Percentiles rank a stretch among this genome's conserved stretches.
Conservation (phyloP, 2,888 invertebrate species). For the Micoletzkya japonica region DNA sequence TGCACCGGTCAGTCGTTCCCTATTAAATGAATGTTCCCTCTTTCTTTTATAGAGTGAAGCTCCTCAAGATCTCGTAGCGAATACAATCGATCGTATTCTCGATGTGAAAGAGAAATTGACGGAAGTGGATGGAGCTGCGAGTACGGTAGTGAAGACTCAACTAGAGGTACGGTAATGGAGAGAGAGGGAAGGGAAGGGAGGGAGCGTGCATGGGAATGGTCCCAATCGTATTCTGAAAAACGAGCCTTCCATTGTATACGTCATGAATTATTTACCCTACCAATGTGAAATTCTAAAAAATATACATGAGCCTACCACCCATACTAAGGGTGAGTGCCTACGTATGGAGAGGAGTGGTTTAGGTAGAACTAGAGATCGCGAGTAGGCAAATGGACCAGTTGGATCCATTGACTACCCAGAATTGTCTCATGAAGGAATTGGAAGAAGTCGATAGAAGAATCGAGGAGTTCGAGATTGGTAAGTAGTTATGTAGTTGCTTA, state of each 20-base stretch:
- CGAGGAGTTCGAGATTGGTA: slow-evolving; percentile 24
- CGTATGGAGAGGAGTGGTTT: neutral
- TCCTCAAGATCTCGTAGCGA: slow-evolving; percentile 55
- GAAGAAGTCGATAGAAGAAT: slow-evolving; percentile 25
- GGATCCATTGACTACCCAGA: slow-evolving; percentile 56
- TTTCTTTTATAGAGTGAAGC: slow-evolving; percentile 29
- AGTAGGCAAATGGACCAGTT: slow-evolving; percentile 53
- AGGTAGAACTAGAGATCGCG: slow-evolving; percentile 54
- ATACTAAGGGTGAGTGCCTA: neutral
- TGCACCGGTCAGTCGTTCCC: neutral
- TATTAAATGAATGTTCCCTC: neutral
- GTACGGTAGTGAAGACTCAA: slow-evolving; percentile 40
- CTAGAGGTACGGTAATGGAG: slow-evolving; percentile 30
- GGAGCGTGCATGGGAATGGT: too few relatives aligned
- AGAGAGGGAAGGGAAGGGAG: neutral
- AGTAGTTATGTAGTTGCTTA: neutral
- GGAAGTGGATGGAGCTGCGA: slow-evolving; percentile 35
- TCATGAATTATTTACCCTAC: too few relatives aligned
- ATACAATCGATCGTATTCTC: slow-evolving; percentile 54
- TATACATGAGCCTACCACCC: neutral
- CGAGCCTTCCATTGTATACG: too few relatives aligned
- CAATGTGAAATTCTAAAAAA: neutral
- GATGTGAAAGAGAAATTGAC: slow-evolving; percentile 46
- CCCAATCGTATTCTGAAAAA: too few relatives aligned
- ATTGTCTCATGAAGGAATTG: slow-evolving; percentile 45